Percentiles rank a stretch among this genome's conserved stretches.
Evolutionary conservation across 1,140 invertebrate species (phyloP).

Genomic region (Euura saliciscinereae): DNA sequence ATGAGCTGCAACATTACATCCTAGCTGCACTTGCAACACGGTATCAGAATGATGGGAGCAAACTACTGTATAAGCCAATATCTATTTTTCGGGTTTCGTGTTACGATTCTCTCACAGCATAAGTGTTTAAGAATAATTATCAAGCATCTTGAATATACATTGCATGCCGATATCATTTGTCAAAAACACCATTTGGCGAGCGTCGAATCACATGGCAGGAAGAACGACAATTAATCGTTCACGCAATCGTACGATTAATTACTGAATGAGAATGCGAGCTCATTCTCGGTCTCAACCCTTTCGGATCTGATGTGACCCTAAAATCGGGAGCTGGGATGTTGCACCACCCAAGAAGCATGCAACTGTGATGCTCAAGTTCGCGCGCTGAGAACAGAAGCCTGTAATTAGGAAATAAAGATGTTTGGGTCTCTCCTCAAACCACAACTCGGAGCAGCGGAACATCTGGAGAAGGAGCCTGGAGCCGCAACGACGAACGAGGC

Average conservation of each 20-base stretch:
- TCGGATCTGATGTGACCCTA: not conserved
- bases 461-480: not conserved
- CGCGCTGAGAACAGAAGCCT: conserved; percentile 20
- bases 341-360: not conserved
- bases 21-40: too few species aligned
- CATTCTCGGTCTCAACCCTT: not conserved
- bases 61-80: not conserved
- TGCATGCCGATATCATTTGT: not conserved
- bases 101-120: not conserved
- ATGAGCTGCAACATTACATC: too few species aligned
- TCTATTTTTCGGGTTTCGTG: not conserved
- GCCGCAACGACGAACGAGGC: not conserved
- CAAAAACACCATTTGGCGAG: not conserved
- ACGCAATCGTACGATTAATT: not conserved
- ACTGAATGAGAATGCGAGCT: not conserved
- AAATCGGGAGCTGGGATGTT: not conserved
- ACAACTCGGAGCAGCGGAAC: not conserved
- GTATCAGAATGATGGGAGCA: too few species aligned
- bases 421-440: conserved; percentile 1
- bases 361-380: not conserved
- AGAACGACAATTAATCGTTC: not conserved
- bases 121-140: not conserved
- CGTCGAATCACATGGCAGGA: not conserved
- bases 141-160: not conserved
- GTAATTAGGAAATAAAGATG: conserved; percentile 36